Evolutionary conservation across 64 coral and sea anemone species (phyloP).

Genomic region (Montipora capricornis): DNA sequence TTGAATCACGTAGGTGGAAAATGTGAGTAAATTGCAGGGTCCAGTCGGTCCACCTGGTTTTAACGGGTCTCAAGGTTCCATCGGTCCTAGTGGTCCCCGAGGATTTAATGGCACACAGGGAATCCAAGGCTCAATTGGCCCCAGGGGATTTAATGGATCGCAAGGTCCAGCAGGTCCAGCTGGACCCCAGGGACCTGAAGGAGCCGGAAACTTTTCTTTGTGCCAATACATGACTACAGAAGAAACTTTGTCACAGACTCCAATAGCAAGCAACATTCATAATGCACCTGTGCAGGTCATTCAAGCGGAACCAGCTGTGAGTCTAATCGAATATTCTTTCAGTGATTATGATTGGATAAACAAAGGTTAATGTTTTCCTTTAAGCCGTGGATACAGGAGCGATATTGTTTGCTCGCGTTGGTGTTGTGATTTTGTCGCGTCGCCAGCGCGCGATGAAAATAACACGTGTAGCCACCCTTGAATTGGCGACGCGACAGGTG

Average conservation of each 20-base stretch:
- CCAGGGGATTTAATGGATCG: slow-evolving; percentile 24
- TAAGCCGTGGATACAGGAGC: too few species aligned
- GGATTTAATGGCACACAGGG: slow-evolving; percentile 69
- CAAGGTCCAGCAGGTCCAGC: slow-evolving; percentile 28
- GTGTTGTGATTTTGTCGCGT: too few species aligned
- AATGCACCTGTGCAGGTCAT: not conserved
- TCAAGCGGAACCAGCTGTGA: not conserved
- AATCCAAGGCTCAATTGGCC: slow-evolving; percentile 20
- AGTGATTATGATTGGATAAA: not conserved
- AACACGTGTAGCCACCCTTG: too few species aligned
- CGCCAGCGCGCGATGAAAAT: too few species aligned
- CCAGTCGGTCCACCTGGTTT: slow-evolving; percentile 25
- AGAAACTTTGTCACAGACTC: not conserved
- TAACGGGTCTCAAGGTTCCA: slow-evolving; percentile 42
- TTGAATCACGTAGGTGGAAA: not conserved
- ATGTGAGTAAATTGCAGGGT: slow-evolving; percentile 36
- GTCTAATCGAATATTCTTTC: not conserved
- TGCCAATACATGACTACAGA: slow-evolving; percentile 12
- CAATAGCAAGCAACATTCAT: not conserved
- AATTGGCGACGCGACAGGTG: too few species aligned
- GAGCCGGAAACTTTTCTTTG: slow-evolving; percentile 47
- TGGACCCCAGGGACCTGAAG: slow-evolving; percentile 20
- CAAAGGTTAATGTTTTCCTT: too few species aligned
- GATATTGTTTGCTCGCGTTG: too few species aligned
- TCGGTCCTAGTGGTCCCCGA: slow-evolving; percentile 44